Conservation (phyloP, 2,888 invertebrate species). For the Gari tellinella region DNA sequence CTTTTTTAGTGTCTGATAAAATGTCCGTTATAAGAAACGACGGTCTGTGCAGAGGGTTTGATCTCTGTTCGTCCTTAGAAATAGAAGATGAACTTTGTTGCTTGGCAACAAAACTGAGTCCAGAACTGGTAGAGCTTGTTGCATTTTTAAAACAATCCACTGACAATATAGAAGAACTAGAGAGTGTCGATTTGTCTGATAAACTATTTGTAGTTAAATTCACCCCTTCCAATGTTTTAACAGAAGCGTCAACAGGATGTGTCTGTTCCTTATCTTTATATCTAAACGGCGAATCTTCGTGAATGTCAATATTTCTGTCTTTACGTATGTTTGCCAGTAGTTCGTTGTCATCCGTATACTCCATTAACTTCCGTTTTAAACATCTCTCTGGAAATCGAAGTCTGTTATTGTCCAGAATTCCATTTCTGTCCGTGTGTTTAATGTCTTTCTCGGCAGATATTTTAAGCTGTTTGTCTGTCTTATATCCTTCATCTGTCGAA, state of each 20-base stretch:
- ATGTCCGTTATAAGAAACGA: constrained; percentile 70
- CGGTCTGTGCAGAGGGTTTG: constrained; percentile 38
- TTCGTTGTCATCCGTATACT: constrained; percentile 16
- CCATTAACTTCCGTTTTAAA: constrained; percentile 33
- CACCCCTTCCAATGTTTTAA: constrained; percentile 31
- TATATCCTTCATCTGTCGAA: too few species aligned
- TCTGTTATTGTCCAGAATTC: background rate
- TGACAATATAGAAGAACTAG: too few species aligned
- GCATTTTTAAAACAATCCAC: too few species aligned
- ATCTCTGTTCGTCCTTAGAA: constrained; percentile 41
- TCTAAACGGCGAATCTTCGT: constrained; percentile 3
- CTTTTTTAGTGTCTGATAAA: constrained; percentile 46
- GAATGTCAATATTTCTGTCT: constrained; percentile 2
- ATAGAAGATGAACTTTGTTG: background rate
- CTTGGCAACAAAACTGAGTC: too few species aligned
- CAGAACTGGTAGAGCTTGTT: too few species aligned
- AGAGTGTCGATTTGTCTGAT: too few species aligned
- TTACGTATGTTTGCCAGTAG: background rate
- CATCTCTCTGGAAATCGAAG: constrained; percentile 25
- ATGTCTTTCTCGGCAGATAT: background rate
- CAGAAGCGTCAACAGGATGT: constrained; percentile 52
- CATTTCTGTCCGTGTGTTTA: background rate
- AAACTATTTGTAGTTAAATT: too few species aligned
- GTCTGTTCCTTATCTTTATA: constrained; percentile 38
- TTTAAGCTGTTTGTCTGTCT: background rate